Base-by-base conservation (phyloP, 2,113 vertebrate genomes). In the Sturnus vulgaris region DNA sequence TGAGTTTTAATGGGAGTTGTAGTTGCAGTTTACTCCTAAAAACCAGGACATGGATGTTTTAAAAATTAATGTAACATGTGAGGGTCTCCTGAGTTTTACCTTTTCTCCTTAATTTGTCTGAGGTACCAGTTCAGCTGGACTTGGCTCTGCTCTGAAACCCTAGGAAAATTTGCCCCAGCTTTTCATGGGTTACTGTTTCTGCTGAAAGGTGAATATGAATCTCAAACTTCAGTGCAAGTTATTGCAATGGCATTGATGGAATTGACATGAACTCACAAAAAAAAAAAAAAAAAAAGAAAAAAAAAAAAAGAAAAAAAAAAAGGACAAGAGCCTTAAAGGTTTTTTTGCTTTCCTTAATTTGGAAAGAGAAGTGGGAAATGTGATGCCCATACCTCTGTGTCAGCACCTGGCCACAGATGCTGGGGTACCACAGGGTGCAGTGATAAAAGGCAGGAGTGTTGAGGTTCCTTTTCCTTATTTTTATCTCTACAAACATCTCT, bases 31-130 rank as follows among this genome's bases (percentile, higher is more conserved):
- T 70, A 80, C 75, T 77, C 21, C 33, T 75, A 56, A 92, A 93
- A 94, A 60, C 9, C 93, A 82, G 86, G 73, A 64, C 72, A 84
- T 16, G 28, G 24, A 19, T 59, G 22, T 64, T 92, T 95, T 80
- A 94, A 96, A 94, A 93, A 95, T 93, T 92, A 86, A 96, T 86
- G 47, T 22, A 59, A 31, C 20, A 18, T 70, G 15, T n/a, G 35
- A 61, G 9, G 24, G 27, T 82, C 59, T 87, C 59, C 33, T 44
- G 81, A 91, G 81, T 37, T 83, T 82, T 50, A 31, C 12, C 59
- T 85, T 79, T 92, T 69, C 65, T 80, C 50, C 70, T 85, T 69
- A 27, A 71, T 86, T 89, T 90, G 55, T 66, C 30, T 82, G 59
- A 91, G 55, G 66, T 70, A 47, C 30, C 30, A 59, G 7, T 60